A percentile compares a stretch with the other conserved stretches of the same genome.
Evolutionary conservation across 2,113 vertebrate species (phyloP).

Genomic region (Sceloporus tristichus): DNA sequence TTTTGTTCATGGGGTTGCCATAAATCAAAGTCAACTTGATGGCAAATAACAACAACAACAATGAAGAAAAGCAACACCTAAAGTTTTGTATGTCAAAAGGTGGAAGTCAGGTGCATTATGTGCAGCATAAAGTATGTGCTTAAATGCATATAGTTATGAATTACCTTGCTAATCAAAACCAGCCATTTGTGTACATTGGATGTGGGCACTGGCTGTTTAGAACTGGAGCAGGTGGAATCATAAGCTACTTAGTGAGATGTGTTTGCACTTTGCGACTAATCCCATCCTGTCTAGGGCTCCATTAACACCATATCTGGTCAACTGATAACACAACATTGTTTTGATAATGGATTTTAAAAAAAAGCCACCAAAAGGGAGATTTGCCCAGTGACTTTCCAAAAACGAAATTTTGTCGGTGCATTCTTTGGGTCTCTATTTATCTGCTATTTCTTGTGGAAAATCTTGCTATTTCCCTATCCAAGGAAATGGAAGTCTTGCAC

Average conservation of each 20-base stretch:
- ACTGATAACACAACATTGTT: constrained; percentile 5
- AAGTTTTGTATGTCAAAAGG: constrained; percentile 4
- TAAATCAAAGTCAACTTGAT: too few relatives aligned
- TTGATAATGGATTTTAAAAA: not conserved
- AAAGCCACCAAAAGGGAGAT: constrained; percentile 1
- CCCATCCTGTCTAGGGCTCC: not conserved
- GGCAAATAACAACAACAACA: too few relatives aligned
- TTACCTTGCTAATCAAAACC: constrained; percentile 11
- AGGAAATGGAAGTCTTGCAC: too few relatives aligned
- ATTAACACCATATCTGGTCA: constrained; percentile 18
- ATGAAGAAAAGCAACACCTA: not conserved
- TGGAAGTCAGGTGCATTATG: not conserved
- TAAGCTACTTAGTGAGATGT: constrained; percentile 17
- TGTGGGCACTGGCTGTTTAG: not conserved
- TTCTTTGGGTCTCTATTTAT: not conserved
- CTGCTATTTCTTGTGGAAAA: not conserved
- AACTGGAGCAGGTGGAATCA: not conserved
- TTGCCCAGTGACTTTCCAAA: constrained; percentile 3
- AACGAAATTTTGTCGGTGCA: not conserved
- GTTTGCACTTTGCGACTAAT: constrained; percentile 5
- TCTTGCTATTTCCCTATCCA: not conserved
- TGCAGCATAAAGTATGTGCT: not conserved
- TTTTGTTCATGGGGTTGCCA: too few relatives aligned
- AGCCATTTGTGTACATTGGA: constrained; percentile 27
- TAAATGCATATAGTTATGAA: constrained; percentile 1